Evolutionary conservation across 2,888 invertebrate genomes (phyloP).

Genomic region (Empis livida): DNA sequence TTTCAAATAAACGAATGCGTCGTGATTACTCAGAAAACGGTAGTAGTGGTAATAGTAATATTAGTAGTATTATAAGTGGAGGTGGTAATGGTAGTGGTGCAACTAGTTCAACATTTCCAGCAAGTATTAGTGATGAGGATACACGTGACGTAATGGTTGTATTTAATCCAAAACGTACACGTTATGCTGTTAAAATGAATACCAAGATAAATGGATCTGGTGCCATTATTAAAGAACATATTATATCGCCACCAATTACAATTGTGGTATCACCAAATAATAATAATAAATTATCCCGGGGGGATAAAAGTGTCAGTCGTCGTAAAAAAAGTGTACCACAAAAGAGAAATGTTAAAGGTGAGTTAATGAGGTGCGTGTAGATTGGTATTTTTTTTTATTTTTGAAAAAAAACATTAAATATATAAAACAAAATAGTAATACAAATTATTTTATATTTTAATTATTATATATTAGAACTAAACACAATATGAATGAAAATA

Average conservation of each 20-base stretch:
- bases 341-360: slow-evolving; percentile 10
- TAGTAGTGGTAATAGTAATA: slow-evolving; percentile 12
- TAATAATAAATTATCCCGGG: not conserved
- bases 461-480: too few relatives aligned
- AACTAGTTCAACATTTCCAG: slow-evolving; percentile 4
- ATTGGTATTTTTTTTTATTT: slow-evolving; percentile 3
- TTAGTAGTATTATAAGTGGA: slow-evolving; percentile 3
- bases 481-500: too few relatives aligned
- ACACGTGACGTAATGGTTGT: slow-evolving; percentile 11
- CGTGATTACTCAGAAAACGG: not conserved
- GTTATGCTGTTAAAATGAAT: slow-evolving; percentile 38
- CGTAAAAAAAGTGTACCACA: slow-evolving; percentile 9
- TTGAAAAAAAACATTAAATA: too few relatives aligned
- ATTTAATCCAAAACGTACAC: slow-evolving; percentile 8
- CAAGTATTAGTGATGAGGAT: slow-evolving; percentile 12
- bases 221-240: not conserved
- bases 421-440: too few relatives aligned
- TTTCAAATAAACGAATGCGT: not conserved
- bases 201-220: not conserved
- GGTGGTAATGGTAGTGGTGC: not conserved
- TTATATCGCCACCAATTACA: not conserved
- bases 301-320: not conserved
- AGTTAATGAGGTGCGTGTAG: slow-evolving; percentile 11
- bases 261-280: not conserved
- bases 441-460: too few relatives aligned